phyloP scores from a whole-genome alignment of 1,140 invertebrate species.

The Brachionus sp. region DNA sequence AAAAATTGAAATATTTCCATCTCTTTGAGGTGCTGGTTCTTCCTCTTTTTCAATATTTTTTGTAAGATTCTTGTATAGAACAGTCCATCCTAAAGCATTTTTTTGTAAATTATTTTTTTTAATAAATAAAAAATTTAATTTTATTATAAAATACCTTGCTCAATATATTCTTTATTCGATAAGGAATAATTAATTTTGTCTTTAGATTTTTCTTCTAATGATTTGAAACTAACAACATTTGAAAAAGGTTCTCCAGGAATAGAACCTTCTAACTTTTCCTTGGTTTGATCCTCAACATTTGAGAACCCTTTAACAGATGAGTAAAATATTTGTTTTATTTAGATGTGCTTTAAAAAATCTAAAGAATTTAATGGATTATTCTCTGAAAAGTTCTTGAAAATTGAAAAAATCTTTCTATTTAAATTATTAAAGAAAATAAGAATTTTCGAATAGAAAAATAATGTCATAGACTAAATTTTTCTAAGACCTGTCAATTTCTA shows the following conservation, averaged over 20 bases:
- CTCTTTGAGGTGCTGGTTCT: neutral
- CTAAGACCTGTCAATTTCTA: too few species aligned
- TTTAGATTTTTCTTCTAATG: neutral
- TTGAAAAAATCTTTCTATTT: too few species aligned
- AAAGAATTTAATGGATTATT: too few species aligned
- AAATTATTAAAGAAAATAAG: too few species aligned
- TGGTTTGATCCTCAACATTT: neutral
- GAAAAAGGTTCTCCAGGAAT: neutral
- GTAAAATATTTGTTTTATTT: neutral
- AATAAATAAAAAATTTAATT: neutral
- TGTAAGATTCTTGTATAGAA: neutral
- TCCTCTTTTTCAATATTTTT: neutral
- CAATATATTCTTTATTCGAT: neutral
- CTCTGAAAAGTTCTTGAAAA: too few species aligned
- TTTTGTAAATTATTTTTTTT: neutral
- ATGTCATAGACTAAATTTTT: too few species aligned
- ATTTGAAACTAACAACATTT: neutral
- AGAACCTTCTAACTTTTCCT: neutral
- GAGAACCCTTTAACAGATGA: neutral
- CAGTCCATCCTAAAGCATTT: conserved; percentile 14
- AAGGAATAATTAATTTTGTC: neutral
- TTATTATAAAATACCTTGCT: neutral
- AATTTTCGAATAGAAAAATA: too few species aligned
- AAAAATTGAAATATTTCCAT: neutral
- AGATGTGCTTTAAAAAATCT: neutral